Evolutionary conservation across 1,140 invertebrate species (phyloP).

Genomic region (Kradibia gibbosae): DNA sequence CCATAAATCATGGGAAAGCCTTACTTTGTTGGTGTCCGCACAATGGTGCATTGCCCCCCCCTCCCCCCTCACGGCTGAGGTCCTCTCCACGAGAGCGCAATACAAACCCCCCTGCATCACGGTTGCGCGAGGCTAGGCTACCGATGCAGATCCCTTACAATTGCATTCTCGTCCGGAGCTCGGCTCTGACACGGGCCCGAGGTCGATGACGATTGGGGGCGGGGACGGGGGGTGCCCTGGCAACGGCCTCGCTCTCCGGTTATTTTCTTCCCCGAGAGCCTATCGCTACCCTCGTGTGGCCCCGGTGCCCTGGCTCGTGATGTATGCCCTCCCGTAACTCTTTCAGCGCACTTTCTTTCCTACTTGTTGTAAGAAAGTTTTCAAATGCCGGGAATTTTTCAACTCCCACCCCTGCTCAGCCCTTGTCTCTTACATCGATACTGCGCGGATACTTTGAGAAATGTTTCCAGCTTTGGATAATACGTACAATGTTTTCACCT

Average conservation of each 20-base stretch:
- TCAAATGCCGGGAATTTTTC: neutral
- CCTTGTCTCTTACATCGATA: neutral
- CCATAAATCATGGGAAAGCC: slow-evolving; percentile 38
- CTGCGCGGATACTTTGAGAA: too few relatives aligned
- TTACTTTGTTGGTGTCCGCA: slow-evolving; percentile 5
- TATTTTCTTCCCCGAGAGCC: too few relatives aligned
- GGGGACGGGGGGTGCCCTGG: neutral
- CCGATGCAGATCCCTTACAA: slow-evolving; percentile 27
- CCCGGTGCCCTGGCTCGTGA: too few relatives aligned
- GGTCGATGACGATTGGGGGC: neutral
- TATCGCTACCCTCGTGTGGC: too few relatives aligned
- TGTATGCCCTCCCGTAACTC: neutral
- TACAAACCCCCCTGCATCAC: neutral
- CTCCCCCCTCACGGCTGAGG: too few relatives aligned
- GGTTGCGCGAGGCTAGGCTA: slow-evolving; percentile 27
- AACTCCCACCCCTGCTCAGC: neutral
- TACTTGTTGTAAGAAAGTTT: neutral
- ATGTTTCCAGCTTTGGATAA: too few relatives aligned
- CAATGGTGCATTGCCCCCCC: slow-evolving; percentile 44
- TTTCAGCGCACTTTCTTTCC: neutral
- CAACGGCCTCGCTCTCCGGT: neutral
- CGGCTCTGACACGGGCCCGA: slow-evolving; percentile 19
- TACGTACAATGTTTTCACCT: too few relatives aligned
- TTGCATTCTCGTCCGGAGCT: slow-evolving; percentile 36
- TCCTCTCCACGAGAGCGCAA: neutral